A percentile compares a stretch with the other conserved stretches of the same genome.
Conservation (phyloP, 2,797 vertebrate genomes). For the Amniataba percoides region DNA sequence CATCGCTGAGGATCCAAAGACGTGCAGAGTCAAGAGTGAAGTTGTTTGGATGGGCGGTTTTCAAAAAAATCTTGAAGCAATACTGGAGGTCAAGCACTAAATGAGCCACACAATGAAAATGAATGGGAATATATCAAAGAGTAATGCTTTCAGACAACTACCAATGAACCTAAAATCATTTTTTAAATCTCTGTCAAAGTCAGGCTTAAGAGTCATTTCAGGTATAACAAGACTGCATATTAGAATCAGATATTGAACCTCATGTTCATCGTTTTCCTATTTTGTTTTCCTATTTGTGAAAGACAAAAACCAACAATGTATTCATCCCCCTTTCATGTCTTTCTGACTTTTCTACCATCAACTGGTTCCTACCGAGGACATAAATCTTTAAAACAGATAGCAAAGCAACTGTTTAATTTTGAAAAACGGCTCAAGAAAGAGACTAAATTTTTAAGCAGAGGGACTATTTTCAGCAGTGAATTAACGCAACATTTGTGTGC, state of each 20-base stretch:
- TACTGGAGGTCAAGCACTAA: not conserved
- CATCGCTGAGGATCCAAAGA: no score
- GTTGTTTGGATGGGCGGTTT: no score
- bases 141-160: not conserved
- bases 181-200: not conserved
- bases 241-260: not conserved
- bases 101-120: not conserved
- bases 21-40: no score
- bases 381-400: constrained; percentile 5
- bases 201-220: not conserved
- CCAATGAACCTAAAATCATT: not conserved
- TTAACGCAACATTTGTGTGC: not conserved
- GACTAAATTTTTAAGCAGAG: not conserved
- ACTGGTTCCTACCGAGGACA: not conserved
- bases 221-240: no score
- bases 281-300: constrained; percentile 6
- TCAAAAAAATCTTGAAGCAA: no score
- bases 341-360: not conserved
- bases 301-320: not conserved
- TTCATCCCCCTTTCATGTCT: not conserved
- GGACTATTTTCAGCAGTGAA: not conserved
- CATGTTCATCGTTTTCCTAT: no score
- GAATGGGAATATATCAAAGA: not conserved
- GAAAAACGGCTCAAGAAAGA: not conserved
- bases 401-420: constrained; percentile 1